A percentile compares a stretch with the other conserved stretches of the same genome.
Evolutionary conservation across 2,113 vertebrate species (phyloP).

Genomic region (Lasiurus cinereus): DNA sequence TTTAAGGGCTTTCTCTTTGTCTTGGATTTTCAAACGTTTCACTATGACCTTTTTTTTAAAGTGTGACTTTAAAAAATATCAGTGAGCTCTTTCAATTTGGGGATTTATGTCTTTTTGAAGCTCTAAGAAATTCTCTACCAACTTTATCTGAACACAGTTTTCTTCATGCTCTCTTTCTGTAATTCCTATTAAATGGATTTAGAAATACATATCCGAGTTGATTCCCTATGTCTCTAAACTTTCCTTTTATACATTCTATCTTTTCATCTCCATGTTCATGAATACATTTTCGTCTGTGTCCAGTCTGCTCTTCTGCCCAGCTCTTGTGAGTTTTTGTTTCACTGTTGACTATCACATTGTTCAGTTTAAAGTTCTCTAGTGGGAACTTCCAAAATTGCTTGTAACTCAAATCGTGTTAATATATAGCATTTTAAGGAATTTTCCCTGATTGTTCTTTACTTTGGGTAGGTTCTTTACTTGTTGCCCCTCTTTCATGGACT

Average conservation of each 20-base stretch:
- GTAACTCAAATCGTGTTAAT: neutral
- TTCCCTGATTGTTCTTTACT: neutral
- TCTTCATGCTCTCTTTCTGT: neutral
- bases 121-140: neutral
- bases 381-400: neutral
- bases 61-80: neutral
- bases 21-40: slow-evolving; percentile 32
- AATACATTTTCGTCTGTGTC: neutral
- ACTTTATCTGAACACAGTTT: neutral
- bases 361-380: neutral
- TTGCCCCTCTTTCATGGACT: neutral
- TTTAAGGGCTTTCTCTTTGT: neutral
- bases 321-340: neutral
- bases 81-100: neutral
- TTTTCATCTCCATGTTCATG: neutral
- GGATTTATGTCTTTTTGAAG: neutral
- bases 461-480: neutral
- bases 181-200: neutral
- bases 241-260: neutral
- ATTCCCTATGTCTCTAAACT: neutral
- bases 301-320: neutral
- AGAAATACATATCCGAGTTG: neutral
- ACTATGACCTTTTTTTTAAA: neutral
- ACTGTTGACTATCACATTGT: neutral
- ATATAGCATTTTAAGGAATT: neutral